phyloP scores from a whole-genome alignment of 2,797 vertebrate genomes.

The Myripristis jacobus region DNA sequence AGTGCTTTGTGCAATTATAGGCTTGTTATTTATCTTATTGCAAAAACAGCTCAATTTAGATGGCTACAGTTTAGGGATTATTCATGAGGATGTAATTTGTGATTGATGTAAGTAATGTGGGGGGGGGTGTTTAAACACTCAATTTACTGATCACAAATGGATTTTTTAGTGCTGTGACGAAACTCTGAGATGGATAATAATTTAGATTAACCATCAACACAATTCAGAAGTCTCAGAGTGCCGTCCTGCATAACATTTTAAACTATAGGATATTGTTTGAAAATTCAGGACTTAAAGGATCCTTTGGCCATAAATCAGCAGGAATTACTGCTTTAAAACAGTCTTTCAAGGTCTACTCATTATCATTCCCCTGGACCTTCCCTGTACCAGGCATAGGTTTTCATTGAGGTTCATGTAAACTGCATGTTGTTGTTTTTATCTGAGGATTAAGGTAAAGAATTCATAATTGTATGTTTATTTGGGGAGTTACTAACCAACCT shows the following conservation, averaged over 20 bases:
- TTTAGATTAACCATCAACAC: constrained; percentile 10
- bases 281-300: not conserved
- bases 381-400: too few species aligned
- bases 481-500: too few species aligned
- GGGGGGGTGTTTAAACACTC: constrained; percentile 19
- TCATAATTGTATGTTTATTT: too few species aligned
- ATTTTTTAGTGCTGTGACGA: not conserved
- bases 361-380: not conserved
- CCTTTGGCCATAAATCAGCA: not conserved
- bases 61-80: constrained; percentile 7
- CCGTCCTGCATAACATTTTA: not conserved
- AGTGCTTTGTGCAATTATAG: not conserved
- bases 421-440: too few species aligned
- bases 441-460: too few species aligned
- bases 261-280: too few species aligned
- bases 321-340: not conserved
- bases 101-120: constrained; percentile 7
- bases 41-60: not conserved
- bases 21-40: not conserved
- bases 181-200: constrained; percentile 8
- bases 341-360: not conserved
- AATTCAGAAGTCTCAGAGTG: not conserved
- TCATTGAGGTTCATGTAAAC: too few species aligned
- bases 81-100: constrained; percentile 1
- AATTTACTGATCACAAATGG: not conserved